Evolutionary conservation across 2,113 vertebrate genomes (phyloP).

Genomic region (Hyaena hyaena): DNA sequence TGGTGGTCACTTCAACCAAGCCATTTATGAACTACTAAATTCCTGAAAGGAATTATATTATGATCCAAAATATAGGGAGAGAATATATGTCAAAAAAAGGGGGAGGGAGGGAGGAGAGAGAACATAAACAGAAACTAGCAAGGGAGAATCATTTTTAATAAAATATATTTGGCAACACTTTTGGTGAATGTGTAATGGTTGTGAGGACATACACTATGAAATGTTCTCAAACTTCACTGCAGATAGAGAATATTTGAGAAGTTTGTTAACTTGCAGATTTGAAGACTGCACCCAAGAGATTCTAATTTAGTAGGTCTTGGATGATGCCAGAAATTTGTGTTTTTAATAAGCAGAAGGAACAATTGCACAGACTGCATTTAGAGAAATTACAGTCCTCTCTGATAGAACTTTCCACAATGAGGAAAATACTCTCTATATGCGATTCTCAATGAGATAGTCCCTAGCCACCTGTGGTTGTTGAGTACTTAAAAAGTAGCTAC

Average conservation of each 20-base stretch:
- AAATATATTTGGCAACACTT: not conserved
- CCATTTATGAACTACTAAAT: not conserved
- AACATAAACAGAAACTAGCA: not conserved
- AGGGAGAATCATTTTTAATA: not conserved
- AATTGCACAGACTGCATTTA: not conserved
- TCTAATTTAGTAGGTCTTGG: not conserved
- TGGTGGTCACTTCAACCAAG: not conserved
- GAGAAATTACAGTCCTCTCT: not conserved
- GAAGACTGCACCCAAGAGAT: not conserved
- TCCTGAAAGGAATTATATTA: not conserved
- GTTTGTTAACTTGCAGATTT: not conserved
- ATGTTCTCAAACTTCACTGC: not conserved
- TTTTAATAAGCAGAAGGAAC: slow-evolving; percentile 10
- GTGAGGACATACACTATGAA: not conserved
- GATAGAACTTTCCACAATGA: not conserved
- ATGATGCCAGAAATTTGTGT: not conserved
- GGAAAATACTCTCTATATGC: not conserved
- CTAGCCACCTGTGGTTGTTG: not conserved
- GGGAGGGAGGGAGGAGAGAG: not conserved
- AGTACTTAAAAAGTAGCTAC: not conserved
- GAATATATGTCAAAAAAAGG: not conserved
- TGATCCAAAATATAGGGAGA: not conserved
- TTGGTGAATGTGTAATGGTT: not conserved
- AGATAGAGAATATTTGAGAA: not conserved
- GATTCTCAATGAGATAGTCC: not conserved